Conservation (phyloP, 2,797 vertebrate genomes). For the Pangasius djambal region DNA sequence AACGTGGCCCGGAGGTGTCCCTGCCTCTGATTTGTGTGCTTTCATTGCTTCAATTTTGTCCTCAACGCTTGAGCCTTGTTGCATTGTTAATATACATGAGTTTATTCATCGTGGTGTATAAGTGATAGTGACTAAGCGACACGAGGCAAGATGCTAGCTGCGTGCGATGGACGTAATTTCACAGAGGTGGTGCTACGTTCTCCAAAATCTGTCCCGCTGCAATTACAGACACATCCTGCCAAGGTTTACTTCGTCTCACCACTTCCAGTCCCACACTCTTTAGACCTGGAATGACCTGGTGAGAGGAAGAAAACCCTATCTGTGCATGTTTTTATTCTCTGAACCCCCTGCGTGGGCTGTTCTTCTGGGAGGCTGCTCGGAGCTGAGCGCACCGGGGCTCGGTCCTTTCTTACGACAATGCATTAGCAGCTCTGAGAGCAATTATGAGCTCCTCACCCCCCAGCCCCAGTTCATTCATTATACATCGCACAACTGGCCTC, state of each 20-base stretch:
- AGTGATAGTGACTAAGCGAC: constrained; percentile 32
- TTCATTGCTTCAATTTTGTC: constrained; percentile 36
- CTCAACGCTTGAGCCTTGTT: constrained; percentile 12
- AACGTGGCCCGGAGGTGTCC: constrained; percentile 44
- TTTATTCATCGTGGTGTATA: constrained; percentile 39
- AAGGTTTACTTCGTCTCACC: not conserved
- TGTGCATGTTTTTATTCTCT: not conserved
- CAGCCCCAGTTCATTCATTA: constrained; percentile 77
- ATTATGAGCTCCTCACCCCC: constrained; percentile 71
- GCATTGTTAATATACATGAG: constrained; percentile 51
- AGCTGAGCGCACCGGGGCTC: constrained; percentile 59
- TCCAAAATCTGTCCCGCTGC: not conserved
- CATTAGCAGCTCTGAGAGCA: constrained; percentile 75
- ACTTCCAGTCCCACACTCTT: not conserved
- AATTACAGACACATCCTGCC: not conserved
- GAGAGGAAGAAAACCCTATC: not conserved
- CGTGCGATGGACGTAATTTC: constrained; percentile 47
- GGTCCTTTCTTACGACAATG: constrained; percentile 69
- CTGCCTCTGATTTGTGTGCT: constrained; percentile 39
- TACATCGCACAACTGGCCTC: constrained; percentile 69
- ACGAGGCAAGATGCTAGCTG: constrained; percentile 20
- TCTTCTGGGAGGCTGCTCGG: constrained; percentile 55
- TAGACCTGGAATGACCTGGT: not conserved
- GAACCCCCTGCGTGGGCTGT: constrained; percentile 17
- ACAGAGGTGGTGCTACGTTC: not conserved